Base-by-base conservation (phyloP, 2,797 vertebrate genomes). In the Coilia nasus region DNA sequence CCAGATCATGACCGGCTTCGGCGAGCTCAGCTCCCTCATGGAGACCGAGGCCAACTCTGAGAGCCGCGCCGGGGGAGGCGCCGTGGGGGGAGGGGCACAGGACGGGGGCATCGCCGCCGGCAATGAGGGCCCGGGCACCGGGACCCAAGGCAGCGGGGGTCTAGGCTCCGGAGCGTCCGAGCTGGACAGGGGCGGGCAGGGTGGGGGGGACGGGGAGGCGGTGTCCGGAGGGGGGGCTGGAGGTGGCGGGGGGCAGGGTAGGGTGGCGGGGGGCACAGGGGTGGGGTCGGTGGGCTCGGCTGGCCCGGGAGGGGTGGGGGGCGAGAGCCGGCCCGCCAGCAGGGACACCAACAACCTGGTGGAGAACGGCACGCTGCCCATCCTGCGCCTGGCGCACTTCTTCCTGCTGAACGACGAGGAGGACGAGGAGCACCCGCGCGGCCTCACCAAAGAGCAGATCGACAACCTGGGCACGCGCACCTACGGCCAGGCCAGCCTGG, bases 391-490 rank as follows among this genome's bases (percentile, higher is more conserved):
- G 57, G 97, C 97, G 9, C 97, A 98, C 90, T 98, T 99, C 93
- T 98, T 99, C 93, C 87, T 99, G 90, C 94, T 98, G 85, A 98
- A 97, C 0, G 97, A 98, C 23, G 96, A 97, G 9, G 97, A 97
- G 11, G 96, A 96, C 0, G 96, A 97, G 0, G 97, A 98, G 85
- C 96, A 93, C 88, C 94, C 96, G 0, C 94, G 95, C 62, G 97
- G 98, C 89, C 96, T 99, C 96, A 98, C 97, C 94, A 99, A 98
- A 97, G 98, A 98, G 93, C 98, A 99, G 94, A 99, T 99, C 86
- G 98, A 99, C 96, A 98, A 97, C 96, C 96, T 99, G 92, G 96
- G 96, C 85, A 99, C 98, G 0, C 96, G 97, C 83, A 97, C 95
- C 87, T 99, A 98, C 82, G 97, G 97, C 92, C 96, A 97, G 93